Evolutionary conservation across 1,140 invertebrate genomes (phyloP), one percentile per base, ranked within the genome.

Genomic region (Microplitis mediator): DNA sequence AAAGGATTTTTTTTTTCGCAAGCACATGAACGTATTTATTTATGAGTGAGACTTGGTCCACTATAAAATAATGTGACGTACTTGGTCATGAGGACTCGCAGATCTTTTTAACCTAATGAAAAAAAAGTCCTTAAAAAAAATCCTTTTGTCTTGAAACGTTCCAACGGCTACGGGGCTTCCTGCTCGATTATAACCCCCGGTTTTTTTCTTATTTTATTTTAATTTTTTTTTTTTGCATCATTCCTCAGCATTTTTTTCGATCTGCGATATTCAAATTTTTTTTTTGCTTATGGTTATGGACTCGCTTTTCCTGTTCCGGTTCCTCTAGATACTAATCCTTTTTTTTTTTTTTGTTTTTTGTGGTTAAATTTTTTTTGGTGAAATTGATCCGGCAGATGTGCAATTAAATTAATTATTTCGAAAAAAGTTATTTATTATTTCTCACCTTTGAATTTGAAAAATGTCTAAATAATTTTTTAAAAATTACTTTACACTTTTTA

Each of bases 261-360:
- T 65, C 56, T 35, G 67, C 62, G 58, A 78, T 76, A 76, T 76
- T 76, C 73, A 74, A 76, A 75, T 77, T 74, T 13, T 36, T 64
- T 69, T 71, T 68, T 75, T 73, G 23, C 23, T 23, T 23, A 23
- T 58, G 58, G 51, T 71, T 45, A 52, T 36, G 32, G 8, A 4
- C 50, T 35, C 34, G 34, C 70, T 54, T 72, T 73, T 73, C 58
- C 65, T 73, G 45, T 73, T 66, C 60, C 65, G 58, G 58, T 63
- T 71, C 11, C 23, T 50, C 56, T 4, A 31, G 45, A 71, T 71
- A 14, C 34, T 69, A 56, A 69, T 70, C 56, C 56, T 61, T 45
- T 61, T 70, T 61, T 69, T 50, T 9, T 61, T 6, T 9, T 14
- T 54, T 64, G 56, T 64, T 71, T 71, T 23, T 23, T 23, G 23